Percentiles rank a stretch among this genome's conserved stretches.
Evolutionary conservation across 2,888 invertebrate genomes (phyloP).

Genomic region (Stramonita haemastoma): DNA sequence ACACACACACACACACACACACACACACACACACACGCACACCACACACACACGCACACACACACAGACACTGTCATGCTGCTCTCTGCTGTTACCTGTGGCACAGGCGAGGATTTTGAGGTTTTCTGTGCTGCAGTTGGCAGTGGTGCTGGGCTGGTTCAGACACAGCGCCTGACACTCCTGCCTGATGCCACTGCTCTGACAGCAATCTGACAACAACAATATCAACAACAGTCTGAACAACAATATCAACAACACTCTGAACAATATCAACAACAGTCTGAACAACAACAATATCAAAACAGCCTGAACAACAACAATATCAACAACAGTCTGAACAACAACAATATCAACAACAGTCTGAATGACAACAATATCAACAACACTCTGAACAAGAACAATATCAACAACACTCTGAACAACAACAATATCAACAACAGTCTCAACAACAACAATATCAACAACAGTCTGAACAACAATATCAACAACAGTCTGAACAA

Average conservation of each 20-base stretch:
- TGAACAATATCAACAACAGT: background rate
- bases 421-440: background rate
- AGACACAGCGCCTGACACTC: conserved; percentile 27
- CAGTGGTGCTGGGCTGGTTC: background rate
- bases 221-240: background rate
- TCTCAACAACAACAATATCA: background rate
- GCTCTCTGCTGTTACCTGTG: conserved; percentile 23
- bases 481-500: no score
- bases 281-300: background rate
- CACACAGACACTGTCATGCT: no score
- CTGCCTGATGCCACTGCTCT: background rate
- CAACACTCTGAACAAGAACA: background rate
- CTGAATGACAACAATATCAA: no score
- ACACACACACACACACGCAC: no score
- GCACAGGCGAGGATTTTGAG: conserved; percentile 32
- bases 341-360: no score
- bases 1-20: no score
- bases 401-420: no score
- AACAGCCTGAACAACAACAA: background rate
- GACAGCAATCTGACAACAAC: conserved; percentile 34
- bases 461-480: background rate
- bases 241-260: background rate
- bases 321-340: background rate
- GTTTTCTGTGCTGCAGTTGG: conserved; percentile 25
- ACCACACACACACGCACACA: no score